Conservation (phyloP, 2,113 vertebrate genomes). For the Tylochromis polylepis region DNA sequence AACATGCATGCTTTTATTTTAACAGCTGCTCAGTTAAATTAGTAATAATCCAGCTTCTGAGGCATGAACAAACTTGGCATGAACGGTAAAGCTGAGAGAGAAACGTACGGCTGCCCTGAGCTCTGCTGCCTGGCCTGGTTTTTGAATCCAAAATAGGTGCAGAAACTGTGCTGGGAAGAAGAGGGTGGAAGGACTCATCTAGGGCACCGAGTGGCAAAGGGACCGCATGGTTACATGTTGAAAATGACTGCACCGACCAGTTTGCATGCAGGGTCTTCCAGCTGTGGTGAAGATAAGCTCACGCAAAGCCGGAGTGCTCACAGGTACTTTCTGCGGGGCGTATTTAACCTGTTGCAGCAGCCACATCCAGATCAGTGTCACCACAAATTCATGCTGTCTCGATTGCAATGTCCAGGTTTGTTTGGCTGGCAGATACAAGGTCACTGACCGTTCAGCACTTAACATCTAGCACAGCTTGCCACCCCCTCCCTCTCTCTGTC, state of each 20-base stretch:
- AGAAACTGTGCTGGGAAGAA: conserved; percentile 52
- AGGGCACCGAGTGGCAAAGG: conserved; percentile 32
- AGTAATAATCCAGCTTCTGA: neutral
- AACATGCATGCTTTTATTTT: neutral
- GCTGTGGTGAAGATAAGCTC: neutral
- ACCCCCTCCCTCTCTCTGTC: neutral
- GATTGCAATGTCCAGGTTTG: neutral
- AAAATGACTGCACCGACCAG: neutral
- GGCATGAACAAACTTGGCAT: neutral
- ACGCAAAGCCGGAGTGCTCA: neutral
- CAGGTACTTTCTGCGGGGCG: neutral
- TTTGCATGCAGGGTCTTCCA: neutral
- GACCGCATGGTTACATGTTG: neutral
- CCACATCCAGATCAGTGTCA: neutral
- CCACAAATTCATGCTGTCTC: neutral
- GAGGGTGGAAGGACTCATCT: conserved; percentile 50
- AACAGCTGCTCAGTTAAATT: neutral
- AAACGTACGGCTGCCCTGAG: conserved; percentile 15
- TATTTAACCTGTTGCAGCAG: neutral
- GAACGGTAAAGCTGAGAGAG: neutral
- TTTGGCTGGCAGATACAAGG: neutral
- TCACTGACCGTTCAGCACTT: neutral
- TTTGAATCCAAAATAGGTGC: conserved; percentile 58
- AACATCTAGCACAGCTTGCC: neutral
- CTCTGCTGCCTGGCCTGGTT: conserved; percentile 57